Evolutionary conservation across 2,797 vertebrate genomes (phyloP).

Genomic region (Ptychobarbus kaznakovi): DNA sequence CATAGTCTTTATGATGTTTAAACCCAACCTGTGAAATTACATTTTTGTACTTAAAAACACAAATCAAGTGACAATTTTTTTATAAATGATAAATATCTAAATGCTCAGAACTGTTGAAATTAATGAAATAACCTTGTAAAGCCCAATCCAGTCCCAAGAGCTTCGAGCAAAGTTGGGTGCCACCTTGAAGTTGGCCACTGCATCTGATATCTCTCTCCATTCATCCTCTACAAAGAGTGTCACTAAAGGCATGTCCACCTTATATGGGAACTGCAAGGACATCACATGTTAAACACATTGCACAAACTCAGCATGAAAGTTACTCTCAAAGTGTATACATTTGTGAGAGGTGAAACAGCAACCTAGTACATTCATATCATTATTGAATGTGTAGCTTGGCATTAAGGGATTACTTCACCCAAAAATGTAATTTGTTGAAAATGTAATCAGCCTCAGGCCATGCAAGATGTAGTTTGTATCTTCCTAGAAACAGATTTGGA

Average conservation of each 20-base stretch:
- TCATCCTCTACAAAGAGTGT: conserved; percentile 90
- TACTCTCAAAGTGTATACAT: background rate
- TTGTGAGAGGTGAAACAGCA: background rate
- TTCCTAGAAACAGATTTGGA: background rate
- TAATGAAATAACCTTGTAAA: conserved; percentile 85
- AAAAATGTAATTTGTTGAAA: background rate
- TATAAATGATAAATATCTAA: background rate
- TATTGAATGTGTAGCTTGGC: background rate
- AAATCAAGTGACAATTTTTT: background rate
- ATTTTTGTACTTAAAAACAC: background rate
- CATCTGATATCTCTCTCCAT: conserved; percentile 88
- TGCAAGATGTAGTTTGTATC: background rate
- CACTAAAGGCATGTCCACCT: conserved; percentile 85
- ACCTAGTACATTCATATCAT: background rate
- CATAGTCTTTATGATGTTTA: conserved; percentile 95
- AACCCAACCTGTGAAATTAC: conserved; percentile 87
- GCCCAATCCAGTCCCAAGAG: conserved; percentile 99
- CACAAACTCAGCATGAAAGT: background rate
- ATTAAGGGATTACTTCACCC: background rate
- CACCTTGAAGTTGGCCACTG: conserved; percentile 83
- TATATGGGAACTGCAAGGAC: conserved; percentile 86
- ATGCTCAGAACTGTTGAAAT: background rate
- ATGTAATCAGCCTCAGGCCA: background rate
- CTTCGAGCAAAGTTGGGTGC: conserved; percentile 86
- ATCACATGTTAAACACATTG: conserved; percentile 20